These are phyloP conservation scores for Polyergus mexicanus DNA, from an alignment of 1,140 invertebrate species.

Conservation along the genomic window DNA sequence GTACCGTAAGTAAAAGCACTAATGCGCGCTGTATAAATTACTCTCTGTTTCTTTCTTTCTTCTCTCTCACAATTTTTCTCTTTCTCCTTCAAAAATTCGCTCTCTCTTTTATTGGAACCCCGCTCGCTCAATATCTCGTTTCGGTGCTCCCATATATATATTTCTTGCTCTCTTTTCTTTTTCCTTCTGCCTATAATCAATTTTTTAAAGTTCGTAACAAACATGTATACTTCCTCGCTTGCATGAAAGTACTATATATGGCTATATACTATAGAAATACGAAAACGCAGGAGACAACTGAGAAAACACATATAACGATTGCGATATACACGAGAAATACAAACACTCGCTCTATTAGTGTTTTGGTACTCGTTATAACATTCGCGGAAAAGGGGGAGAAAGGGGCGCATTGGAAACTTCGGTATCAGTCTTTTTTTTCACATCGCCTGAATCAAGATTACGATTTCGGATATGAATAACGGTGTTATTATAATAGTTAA, in stretches of 20 bases:
- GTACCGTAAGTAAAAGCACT: conserved; percentile 47
- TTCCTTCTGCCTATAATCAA: conserved; percentile 58
- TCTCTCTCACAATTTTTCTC: conserved; percentile 34
- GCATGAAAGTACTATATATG: conserved; percentile 50
- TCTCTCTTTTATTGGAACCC: conserved; percentile 12
- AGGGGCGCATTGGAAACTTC: conserved; percentile 32
- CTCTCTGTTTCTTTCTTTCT: conserved; percentile 1
- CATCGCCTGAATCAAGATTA: conserved; percentile 65
- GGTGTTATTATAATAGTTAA: conserved; percentile 26
- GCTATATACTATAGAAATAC: conserved; percentile 48
- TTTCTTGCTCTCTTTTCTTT: conserved; percentile 51
- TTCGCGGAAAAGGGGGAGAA: background rate
- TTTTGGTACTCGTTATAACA: conserved; percentile 57
- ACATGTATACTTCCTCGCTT: conserved; percentile 58
- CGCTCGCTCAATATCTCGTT: conserved; percentile 51
- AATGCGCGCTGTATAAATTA: conserved; percentile 10
- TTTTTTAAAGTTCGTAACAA: conserved; percentile 48
- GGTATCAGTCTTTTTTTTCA: conserved; percentile 68
- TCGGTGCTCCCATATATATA: conserved; percentile 56
- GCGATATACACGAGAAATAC: conserved; percentile 52
- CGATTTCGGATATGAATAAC: conserved; percentile 57
- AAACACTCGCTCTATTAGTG: conserved; percentile 39
- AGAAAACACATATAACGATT: conserved; percentile 45
- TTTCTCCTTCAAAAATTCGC: conserved; percentile 23
- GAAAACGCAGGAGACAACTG: conserved; percentile 44